phyloP scores from a whole-genome alignment of 2,888 invertebrate genomes.

The Amblyteles armatorius region DNA sequence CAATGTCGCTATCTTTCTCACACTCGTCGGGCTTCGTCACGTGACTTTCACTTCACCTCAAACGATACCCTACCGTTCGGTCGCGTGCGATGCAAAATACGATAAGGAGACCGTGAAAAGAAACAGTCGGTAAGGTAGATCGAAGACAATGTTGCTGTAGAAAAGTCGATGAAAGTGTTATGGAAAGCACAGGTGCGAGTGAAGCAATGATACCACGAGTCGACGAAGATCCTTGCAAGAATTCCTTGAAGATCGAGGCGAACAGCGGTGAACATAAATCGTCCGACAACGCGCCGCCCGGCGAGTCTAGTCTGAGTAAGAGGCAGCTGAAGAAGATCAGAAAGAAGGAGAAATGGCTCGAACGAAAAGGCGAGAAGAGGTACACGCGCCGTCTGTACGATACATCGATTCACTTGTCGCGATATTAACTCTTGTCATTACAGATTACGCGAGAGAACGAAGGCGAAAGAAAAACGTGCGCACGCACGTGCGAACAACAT shows the following conservation, averaged over 20 bases:
- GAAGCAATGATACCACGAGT: constrained; percentile 28
- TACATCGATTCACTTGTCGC: not conserved
- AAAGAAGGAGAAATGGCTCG: constrained; percentile 91
- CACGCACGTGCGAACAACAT: constrained; percentile 90
- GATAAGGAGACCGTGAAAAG: not conserved
- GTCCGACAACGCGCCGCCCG: constrained; percentile 11
- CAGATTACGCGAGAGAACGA: constrained; percentile 89
- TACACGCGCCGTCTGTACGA: constrained; percentile 60
- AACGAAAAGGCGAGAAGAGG: constrained; percentile 89
- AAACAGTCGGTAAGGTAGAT: not conserved
- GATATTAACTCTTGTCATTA: constrained; percentile 3
- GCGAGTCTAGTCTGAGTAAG: constrained; percentile 83
- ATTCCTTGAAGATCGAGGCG: constrained; percentile 9
- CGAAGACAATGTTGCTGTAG: not conserved
- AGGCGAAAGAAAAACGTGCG: constrained; percentile 89
- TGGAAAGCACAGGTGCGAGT: constrained; percentile 43
- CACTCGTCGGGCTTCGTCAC: no score
- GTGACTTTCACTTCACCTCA: no score
- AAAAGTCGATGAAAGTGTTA: constrained; percentile 8
- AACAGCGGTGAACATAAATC: not conserved
- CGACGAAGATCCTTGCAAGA: constrained; percentile 16
- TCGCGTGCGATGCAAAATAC: not conserved
- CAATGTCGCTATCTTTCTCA: no score
- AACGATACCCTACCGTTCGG: not conserved
- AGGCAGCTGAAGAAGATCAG: constrained; percentile 89